Percentiles rank a stretch among this genome's conserved stretches.
phyloP scores from a whole-genome alignment of 2,797 vertebrate species.

The Rhinatrema bivittatum region DNA sequence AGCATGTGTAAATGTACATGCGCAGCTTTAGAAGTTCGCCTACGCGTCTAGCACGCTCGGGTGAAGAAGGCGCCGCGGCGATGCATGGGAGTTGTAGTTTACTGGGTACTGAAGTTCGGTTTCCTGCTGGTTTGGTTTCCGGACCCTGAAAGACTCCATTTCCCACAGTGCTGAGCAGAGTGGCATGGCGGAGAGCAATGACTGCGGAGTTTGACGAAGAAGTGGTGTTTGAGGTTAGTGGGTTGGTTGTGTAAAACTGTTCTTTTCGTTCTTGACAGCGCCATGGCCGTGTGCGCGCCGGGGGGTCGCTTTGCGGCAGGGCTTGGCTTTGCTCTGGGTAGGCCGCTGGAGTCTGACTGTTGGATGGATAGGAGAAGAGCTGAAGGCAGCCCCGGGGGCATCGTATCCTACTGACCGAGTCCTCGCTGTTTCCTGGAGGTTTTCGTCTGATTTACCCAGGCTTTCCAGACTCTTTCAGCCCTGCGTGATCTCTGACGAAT shows the following conservation, averaged over 20 bases:
- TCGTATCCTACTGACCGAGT: no score
- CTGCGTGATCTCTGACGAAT: no score
- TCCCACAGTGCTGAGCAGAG: constrained; percentile 69
- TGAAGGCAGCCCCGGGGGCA: no score
- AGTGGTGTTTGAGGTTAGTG: constrained; percentile 92
- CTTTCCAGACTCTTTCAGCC: no score
- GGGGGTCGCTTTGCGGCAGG: not conserved
- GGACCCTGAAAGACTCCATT: constrained; percentile 52
- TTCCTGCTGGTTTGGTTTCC: not conserved
- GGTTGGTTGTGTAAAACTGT: no score
- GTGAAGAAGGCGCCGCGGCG: not conserved
- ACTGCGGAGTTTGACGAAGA: constrained; percentile 97
- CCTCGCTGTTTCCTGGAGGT: no score
- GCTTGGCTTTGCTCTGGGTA: no score
- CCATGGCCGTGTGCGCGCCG: not conserved
- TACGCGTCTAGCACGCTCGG: not conserved
- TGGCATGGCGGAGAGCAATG: constrained; percentile 89
- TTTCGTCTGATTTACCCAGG: no score
- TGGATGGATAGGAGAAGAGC: no score
- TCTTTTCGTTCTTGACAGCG: not conserved
- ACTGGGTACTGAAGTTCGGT: rapidly evolving
- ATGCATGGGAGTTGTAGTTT: constrained; percentile 60
- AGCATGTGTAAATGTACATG: not conserved
- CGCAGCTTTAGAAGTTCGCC: not conserved
- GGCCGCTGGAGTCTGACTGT: no score